These are phyloP conservation scores for Lysandra bellargus DNA, from an alignment of 2,888 invertebrate species.

Conservation along the genomic window DNA sequence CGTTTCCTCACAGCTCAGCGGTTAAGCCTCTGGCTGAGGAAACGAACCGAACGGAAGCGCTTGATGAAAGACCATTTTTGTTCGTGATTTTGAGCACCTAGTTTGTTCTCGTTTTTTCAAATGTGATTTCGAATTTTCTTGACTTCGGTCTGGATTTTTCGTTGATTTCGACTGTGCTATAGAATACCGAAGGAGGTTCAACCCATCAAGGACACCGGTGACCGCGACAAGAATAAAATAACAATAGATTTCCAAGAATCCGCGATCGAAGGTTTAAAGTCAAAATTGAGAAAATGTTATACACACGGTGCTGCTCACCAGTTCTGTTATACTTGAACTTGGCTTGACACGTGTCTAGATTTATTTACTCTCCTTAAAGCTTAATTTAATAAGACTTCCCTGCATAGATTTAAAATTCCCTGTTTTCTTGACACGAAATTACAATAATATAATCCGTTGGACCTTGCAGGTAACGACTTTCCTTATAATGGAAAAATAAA, in stretches of 20 bases:
- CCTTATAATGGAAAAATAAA: too few species aligned
- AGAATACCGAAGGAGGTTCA: neutral
- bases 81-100: constrained; percentile 33
- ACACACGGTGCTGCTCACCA: too few species aligned
- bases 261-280: neutral
- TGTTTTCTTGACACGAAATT: neutral
- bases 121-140: neutral
- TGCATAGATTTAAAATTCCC: neutral
- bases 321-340: too few species aligned
- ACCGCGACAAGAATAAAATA: too few species aligned
- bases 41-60: constrained; percentile 39
- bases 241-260: too few species aligned
- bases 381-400: neutral
- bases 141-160: neutral
- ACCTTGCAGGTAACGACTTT: too few species aligned
- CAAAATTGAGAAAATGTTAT: neutral
- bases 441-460: neutral
- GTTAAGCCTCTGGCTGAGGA: constrained; percentile 36
- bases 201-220: too few species aligned
- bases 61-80: constrained; percentile 38
- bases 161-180: neutral
- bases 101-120: constrained; percentile 19
- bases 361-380: neutral
- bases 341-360: too few species aligned
- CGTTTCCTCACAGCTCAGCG: constrained; percentile 18